phyloP scores from a whole-genome alignment of 2,888 invertebrate species.

The Drosophila suboccidentalis region DNA sequence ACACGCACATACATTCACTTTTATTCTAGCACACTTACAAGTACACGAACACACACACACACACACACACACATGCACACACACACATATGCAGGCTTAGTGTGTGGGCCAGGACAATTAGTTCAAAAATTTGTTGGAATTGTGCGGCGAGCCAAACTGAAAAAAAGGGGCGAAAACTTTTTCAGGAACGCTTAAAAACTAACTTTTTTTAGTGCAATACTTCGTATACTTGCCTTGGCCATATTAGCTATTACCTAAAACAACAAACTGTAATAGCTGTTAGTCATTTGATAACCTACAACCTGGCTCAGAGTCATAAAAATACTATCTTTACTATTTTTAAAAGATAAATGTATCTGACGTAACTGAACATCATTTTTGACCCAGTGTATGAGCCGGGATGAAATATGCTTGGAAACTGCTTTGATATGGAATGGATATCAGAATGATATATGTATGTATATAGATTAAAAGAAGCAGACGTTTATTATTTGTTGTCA shows the following conservation, averaged over 20 bases:
- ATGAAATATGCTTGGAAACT: background rate
- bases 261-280: background rate
- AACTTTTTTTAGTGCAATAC: slow-evolving; percentile 21
- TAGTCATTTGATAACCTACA: background rate
- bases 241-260: slow-evolving; percentile 3
- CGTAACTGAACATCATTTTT: no score
- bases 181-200: slow-evolving; percentile 15
- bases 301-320: background rate
- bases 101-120: slow-evolving; percentile 44
- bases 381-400: background rate
- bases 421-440: background rate
- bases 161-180: slow-evolving; percentile 20
- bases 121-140: slow-evolving; percentile 24
- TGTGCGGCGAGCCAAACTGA: slow-evolving; percentile 10
- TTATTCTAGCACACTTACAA: slow-evolving; percentile 12
- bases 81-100: slow-evolving; percentile 1
- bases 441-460: no score
- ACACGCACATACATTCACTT: slow-evolving; percentile 24
- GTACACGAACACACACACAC: slow-evolving; percentile 5
- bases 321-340: background rate
- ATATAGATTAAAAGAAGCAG: no score
- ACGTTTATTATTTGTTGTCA: no score
- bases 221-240: background rate
- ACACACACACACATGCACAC: slow-evolving; percentile 2
- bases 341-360: no score